These are phyloP conservation scores for Mareca penelope DNA, from an alignment of 2,797 vertebrate species.

Conservation along the genomic window DNA sequence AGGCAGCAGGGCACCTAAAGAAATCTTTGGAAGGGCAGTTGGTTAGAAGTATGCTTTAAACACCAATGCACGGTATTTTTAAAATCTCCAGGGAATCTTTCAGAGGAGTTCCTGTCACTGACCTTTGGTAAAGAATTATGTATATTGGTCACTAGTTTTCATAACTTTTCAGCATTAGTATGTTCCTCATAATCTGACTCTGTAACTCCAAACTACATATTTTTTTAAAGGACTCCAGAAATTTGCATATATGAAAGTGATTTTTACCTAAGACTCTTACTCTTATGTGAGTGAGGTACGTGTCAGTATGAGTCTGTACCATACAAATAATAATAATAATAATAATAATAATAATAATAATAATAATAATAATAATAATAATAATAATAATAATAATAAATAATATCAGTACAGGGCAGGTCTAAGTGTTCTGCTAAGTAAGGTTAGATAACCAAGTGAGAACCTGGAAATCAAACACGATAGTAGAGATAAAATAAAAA, in stretches of 20 bases:
- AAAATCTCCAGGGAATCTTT: not conserved
- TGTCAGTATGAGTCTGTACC: not conserved
- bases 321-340: no score
- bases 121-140: not conserved
- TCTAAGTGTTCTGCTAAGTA: not conserved
- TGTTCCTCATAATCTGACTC: not conserved
- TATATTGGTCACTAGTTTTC: not conserved
- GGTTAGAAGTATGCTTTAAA: not conserved
- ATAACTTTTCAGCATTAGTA: not conserved
- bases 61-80: not conserved
- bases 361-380: no score
- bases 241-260: not conserved
- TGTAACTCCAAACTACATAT: accelerated
- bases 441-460: not conserved
- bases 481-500: not conserved
- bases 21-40: not conserved
- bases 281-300: not conserved
- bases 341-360: no score
- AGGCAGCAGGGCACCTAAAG: not conserved
- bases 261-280: not conserved
- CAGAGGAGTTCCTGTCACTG: not conserved
- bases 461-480: not conserved
- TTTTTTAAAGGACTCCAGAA: not conserved
- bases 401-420: not conserved
- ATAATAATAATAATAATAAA: no score